phyloP scores from a whole-genome alignment of 2,113 vertebrate species.

The Camelus bactrianus region DNA sequence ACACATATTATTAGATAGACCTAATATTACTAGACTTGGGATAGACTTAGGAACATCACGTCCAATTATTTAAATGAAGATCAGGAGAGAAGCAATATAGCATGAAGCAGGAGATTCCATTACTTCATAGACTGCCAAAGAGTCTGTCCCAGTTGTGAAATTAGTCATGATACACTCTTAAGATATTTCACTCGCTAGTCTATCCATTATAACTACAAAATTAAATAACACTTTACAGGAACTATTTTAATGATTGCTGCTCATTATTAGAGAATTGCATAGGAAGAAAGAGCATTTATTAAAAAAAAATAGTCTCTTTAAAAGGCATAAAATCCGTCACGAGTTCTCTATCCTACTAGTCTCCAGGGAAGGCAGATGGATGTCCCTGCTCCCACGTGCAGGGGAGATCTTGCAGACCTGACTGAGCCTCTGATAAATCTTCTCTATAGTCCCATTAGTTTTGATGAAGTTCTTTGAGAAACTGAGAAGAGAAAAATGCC shows the following conservation, averaged over 20 bases:
- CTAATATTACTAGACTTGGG: not conserved
- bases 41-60: not conserved
- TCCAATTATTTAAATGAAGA: slow-evolving; percentile 47
- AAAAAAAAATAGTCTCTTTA: slow-evolving; percentile 83
- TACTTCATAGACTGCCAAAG: slow-evolving; percentile 50
- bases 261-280: slow-evolving; percentile 68
- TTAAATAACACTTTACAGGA: slow-evolving; percentile 66
- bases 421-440: slow-evolving; percentile 85
- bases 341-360: slow-evolving; percentile 79
- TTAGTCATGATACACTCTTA: slow-evolving; percentile 65
- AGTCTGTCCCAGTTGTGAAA: slow-evolving; percentile 61
- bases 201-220: slow-evolving; percentile 66
- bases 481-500: slow-evolving; percentile 61
- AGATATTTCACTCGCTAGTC: slow-evolving; percentile 61
- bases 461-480: slow-evolving; percentile 82
- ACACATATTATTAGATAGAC: not conserved
- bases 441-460: slow-evolving; percentile 83
- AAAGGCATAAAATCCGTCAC: slow-evolving; percentile 80
- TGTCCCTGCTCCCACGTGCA: slow-evolving; percentile 75
- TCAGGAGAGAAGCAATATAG: slow-evolving; percentile 14
- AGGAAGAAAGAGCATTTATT: slow-evolving; percentile 64
- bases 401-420: slow-evolving; percentile 77
- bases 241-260: slow-evolving; percentile 70
- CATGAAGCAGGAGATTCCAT: slow-evolving; percentile 50
- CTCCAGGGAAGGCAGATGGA: slow-evolving; percentile 79